Conservation (phyloP, 2,113 vertebrate species). For the Chaenogobius annularis region DNA sequence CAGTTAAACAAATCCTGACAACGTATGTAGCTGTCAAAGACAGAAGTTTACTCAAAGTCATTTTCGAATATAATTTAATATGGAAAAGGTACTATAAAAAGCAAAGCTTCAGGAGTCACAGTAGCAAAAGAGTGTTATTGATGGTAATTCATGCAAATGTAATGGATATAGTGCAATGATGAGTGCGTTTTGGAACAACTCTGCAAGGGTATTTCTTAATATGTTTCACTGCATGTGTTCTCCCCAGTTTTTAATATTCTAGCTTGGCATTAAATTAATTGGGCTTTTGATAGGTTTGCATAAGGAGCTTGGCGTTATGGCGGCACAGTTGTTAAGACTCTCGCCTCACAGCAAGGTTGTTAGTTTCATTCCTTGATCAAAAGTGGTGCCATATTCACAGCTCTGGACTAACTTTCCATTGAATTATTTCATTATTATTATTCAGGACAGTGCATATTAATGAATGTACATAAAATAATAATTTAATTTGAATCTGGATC, state of each 20-base stretch:
- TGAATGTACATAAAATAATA: too few relatives aligned
- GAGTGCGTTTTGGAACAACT: background rate
- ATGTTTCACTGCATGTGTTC: background rate
- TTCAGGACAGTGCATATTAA: too few relatives aligned
- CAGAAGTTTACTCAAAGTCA: constrained; percentile 8
- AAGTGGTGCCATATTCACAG: background rate
- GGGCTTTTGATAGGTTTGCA: background rate
- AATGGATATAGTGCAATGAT: constrained; percentile 5
- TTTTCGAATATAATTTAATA: background rate
- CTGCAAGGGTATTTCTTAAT: constrained; percentile 1
- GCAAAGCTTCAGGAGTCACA: background rate
- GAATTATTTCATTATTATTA: background rate
- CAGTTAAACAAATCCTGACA: background rate
- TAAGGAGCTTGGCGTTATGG: background rate
- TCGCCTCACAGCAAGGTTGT: background rate
- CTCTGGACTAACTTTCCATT: background rate
- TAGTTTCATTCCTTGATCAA: background rate
- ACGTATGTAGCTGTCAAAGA: background rate
- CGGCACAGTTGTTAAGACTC: background rate
- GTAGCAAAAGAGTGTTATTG: background rate
- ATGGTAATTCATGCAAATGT: constrained; percentile 17
- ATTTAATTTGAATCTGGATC: too few relatives aligned
- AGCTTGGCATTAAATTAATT: background rate
- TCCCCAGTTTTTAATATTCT: background rate
- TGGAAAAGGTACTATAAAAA: background rate